Conservation (phyloP, 1,140 invertebrate genomes). For the Drepana arcuata region DNA sequence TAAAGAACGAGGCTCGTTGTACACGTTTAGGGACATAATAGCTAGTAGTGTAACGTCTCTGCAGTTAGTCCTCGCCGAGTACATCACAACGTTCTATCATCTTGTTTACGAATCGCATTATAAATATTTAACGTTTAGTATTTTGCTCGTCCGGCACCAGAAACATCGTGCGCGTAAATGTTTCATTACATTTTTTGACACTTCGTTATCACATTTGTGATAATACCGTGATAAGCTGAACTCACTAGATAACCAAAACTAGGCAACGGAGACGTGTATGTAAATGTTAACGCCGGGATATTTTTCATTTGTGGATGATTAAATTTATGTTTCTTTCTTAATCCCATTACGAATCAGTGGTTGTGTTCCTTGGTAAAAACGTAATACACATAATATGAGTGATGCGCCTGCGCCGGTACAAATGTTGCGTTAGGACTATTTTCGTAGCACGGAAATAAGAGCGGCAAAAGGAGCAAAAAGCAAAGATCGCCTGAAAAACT, state of each 20-base stretch:
- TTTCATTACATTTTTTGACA: conserved; percentile 13
- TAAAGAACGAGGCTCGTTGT: conserved; percentile 10
- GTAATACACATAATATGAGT: conserved; percentile 43
- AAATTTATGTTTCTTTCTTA: too few species aligned
- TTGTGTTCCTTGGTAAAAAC: too few species aligned
- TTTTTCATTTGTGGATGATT: too few species aligned
- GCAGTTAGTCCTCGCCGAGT: conserved; percentile 12
- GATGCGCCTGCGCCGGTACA: conserved; percentile 60
- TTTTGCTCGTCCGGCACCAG: conserved; percentile 10
- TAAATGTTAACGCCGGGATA: too few species aligned
- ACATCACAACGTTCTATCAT: conserved; percentile 15
- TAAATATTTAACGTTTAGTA: conserved; percentile 19
- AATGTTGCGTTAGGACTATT: conserved; percentile 66
- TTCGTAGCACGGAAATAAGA: conserved; percentile 71
- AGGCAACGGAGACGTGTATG: conserved; percentile 6
- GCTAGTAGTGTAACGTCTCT: conserved; percentile 31
- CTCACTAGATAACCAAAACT: conserved; percentile 15
- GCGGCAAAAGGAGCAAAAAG: conserved; percentile 69
- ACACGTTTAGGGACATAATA: conserved; percentile 1
- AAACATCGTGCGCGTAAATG: conserved; percentile 22
- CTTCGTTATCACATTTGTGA: conserved; percentile 14
- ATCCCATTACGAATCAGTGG: too few species aligned
- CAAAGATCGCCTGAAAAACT: conserved; percentile 57
- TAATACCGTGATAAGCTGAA: conserved; percentile 12
- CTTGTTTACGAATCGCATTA: conserved; percentile 18